Percentiles rank a stretch among this genome's conserved stretches.
Evolutionary conservation across 2,888 invertebrate species (phyloP).

Genomic region (Neoascia interrupta): DNA sequence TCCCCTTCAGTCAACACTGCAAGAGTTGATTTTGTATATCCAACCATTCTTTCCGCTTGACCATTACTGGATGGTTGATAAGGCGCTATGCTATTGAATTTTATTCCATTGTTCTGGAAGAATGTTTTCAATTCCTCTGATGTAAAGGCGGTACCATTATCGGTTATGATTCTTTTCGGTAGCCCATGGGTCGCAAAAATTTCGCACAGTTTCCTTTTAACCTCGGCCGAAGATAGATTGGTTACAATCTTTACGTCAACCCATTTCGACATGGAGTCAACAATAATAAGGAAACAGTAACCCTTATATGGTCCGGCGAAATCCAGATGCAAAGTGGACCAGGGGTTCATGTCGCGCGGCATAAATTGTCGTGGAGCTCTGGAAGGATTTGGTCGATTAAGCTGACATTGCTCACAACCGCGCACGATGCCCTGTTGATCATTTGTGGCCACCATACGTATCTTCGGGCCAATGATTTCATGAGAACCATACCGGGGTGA

Average conservation of each 20-base stretch:
- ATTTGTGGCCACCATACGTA: too few species aligned
- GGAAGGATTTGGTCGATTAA: too few species aligned
- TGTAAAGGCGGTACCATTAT: background rate
- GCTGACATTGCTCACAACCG: too few species aligned
- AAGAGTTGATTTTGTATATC: conserved; percentile 17
- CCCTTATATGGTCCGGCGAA: background rate
- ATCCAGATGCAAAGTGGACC: too few species aligned
- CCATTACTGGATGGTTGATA: conserved; percentile 34
- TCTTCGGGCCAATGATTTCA: too few species aligned
- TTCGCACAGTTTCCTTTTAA: background rate
- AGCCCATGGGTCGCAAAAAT: background rate
- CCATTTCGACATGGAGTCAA: background rate
- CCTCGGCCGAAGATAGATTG: background rate
- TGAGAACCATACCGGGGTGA: too few species aligned
- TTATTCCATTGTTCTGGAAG: conserved; percentile 23
- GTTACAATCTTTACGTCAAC: background rate
- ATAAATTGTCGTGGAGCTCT: too few species aligned
- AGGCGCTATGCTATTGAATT: conserved; percentile 15
- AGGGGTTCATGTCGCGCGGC: too few species aligned
- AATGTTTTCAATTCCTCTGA: background rate
- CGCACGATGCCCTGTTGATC: too few species aligned
- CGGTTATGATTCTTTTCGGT: background rate
- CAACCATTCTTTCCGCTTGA: too few species aligned
- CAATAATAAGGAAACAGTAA: background rate
- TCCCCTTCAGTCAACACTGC: conserved; percentile 6